Evolutionary conservation across 2,797 vertebrate species (phyloP), one percentile per base, ranked within the genome.

Genomic region (Euthynnus affinis): DNA sequence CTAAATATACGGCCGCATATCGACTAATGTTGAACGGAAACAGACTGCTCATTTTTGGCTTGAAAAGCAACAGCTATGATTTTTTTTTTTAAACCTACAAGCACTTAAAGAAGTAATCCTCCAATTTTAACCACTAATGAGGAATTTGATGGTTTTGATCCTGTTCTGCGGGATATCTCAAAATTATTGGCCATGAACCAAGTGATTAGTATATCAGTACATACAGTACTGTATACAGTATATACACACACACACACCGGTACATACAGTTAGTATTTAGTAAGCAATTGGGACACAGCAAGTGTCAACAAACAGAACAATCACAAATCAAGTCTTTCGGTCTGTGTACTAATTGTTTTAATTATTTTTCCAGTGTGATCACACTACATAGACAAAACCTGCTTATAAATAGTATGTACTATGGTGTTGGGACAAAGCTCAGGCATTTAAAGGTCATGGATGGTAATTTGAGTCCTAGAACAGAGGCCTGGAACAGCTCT

Each of bases 51-150:
- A 65, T 13, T 9, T 78, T 71, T 48, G 71, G 64, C 65, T 63
- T 65, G 79, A 86, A 74, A 80, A 76, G 73, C 18, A 85, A 68
- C 90, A 91, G 89, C 88, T 93, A 89, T 55, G 71, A 58, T 2
- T 2, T 32, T 32, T 32, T 12, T 27, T 29, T 37, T 27, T 7
- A 18, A 23, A 71, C 44, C 3, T n/a, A 10, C 7, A 67, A n/a
- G 70, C 27, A 17, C 48, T 67, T 64, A 37, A 64, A 81, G 29
- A 52, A 64, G 58, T 59, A 66, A 86, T 71, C 53, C 42, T 69
- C 1, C 0, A 40, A 46, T 59, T 18, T 57, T 76, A 18, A 49
- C 14, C 25, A 22, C 51, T 15, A 60, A 49, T 73, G 40, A 1
- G 27, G 40, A 65, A 64, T 23, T 70, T 3, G 5, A 32, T 52